Conservation (phyloP, 2,888 invertebrate genomes). For the Ochropleura plecta region DNA sequence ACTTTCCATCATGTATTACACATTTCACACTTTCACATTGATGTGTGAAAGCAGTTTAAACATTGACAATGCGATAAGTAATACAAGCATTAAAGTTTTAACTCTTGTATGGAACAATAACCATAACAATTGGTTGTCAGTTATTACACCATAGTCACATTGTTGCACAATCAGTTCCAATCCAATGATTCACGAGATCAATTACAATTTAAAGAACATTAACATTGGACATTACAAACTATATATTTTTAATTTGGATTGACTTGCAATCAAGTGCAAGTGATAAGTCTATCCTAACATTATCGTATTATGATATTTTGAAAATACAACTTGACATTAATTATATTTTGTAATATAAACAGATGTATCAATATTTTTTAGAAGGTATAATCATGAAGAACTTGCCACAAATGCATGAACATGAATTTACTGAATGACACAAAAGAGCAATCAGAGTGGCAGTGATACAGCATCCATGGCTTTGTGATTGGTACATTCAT, state of each 20-base stretch:
- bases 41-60: slow-evolving; percentile 18
- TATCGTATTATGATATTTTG: slow-evolving; percentile 53
- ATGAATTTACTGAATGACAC: slow-evolving; percentile 45
- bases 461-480: slow-evolving; percentile 53
- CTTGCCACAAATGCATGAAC: slow-evolving; percentile 55
- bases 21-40: slow-evolving; percentile 18
- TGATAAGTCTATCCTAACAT: slow-evolving; percentile 50
- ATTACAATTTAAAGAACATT: slow-evolving; percentile 65
- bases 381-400: slow-evolving; percentile 47
- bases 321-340: slow-evolving; percentile 58
- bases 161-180: slow-evolving; percentile 56
- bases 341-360: slow-evolving; percentile 54
- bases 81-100: slow-evolving; percentile 54
- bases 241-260: slow-evolving; percentile 53
- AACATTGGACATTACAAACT: slow-evolving; percentile 57
- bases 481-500: slow-evolving; percentile 44
- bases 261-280: slow-evolving; percentile 44
- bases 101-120: slow-evolving; percentile 45
- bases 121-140: slow-evolving; percentile 39
- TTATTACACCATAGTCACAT: slow-evolving; percentile 43
- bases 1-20: slow-evolving; percentile 56
- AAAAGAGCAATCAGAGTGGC: slow-evolving; percentile 47
- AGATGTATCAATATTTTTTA: slow-evolving; percentile 45
- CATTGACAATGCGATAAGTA: slow-evolving; percentile 32
- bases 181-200: slow-evolving; percentile 66